Base-by-base conservation (phyloP, 2,113 vertebrate species). In the Amia ocellicauda region DNA sequence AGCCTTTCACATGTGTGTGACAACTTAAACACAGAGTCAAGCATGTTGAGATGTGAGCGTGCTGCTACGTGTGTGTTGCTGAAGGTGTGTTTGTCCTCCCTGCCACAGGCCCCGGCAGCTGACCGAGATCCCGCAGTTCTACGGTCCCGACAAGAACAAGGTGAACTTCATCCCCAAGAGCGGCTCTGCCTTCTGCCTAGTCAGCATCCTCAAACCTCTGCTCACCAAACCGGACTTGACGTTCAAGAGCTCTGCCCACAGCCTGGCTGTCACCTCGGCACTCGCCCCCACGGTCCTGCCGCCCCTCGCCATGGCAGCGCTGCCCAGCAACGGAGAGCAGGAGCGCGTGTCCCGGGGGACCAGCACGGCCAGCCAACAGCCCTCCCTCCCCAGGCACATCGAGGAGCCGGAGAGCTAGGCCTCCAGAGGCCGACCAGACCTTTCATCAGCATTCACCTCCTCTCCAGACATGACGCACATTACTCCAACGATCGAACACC, bases 101-200 rank as follows among this genome's bases (percentile, higher is more conserved):
- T 54, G 77, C 64, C 82, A 43, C 83, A 98, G 97, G 84, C 92
- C 94, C 83, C 95, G 94, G 75, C 88, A 91, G 14, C 87, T 95
- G 66, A 93, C 97, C 31, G 93, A 96, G 84, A 92, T 98, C 78
- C 97, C 97, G 29, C 90, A 90, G 45, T 97, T 98, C 86, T 92
- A 98, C 72, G 96, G 96, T 75, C 97, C 97, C n/a, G 97, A 99
- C 90, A 94, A 96, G 83, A 99, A 99, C 89, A 99, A 99, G 87
- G 97, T 99, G 77, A 99, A 99, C 92, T 99, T 99, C 88, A 98
- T 99, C 85, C 96, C 97, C 50, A 99, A 99, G 86, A 99, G 95
- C 47, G 95, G 96, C 73, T 99, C 97, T 41, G 97, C 97, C 65
- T 99, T 99, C 90, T 99, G 97, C 90, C 91, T 98, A n/a, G 97